phyloP scores from a whole-genome alignment of 2,888 invertebrate species.

The Auanema sp. region DNA sequence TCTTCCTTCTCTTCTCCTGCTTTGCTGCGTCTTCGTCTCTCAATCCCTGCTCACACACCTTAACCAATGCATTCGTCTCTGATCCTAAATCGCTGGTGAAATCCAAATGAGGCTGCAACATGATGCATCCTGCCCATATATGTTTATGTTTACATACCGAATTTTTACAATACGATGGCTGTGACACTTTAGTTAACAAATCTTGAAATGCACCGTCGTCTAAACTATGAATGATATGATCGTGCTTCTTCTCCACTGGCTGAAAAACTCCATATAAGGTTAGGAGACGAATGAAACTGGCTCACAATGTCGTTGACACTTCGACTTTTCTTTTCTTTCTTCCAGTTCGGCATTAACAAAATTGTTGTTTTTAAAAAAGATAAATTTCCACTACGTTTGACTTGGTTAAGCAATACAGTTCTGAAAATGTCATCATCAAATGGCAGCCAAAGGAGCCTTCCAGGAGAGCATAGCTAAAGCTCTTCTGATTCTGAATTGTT shows the following conservation, averaged over 20 bases:
- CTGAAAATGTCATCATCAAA: too few relatives aligned
- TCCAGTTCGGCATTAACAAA: constrained; percentile 12
- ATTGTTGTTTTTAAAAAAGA: not conserved
- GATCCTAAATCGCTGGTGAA: too few relatives aligned
- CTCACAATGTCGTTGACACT: constrained; percentile 23
- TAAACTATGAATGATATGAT: constrained; percentile 1
- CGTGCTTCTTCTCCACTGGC: constrained; percentile 12
- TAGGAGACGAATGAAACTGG: constrained; percentile 4
- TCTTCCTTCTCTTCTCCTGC: constrained; percentile 6
- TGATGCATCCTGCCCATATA: too few relatives aligned
- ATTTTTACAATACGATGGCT: constrained; percentile 8
- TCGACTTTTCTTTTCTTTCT: constrained; percentile 14
- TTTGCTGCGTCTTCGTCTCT: constrained; percentile 15
- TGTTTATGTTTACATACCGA: not conserved
- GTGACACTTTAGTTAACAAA: constrained; percentile 8
- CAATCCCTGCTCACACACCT: constrained; percentile 12
- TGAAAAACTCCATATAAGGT: constrained; percentile 6
- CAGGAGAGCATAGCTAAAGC: too few relatives aligned
- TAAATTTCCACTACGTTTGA: too few relatives aligned
- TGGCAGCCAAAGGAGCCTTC: too few relatives aligned
- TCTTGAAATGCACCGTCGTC: constrained; percentile 5
- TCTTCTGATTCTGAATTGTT: too few relatives aligned
- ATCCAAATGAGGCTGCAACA: too few relatives aligned
- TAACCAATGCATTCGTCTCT: not conserved
- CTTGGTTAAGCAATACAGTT: too few relatives aligned